Conservation (phyloP, 2,888 invertebrate species). For the Sesamia inferens region DNA sequence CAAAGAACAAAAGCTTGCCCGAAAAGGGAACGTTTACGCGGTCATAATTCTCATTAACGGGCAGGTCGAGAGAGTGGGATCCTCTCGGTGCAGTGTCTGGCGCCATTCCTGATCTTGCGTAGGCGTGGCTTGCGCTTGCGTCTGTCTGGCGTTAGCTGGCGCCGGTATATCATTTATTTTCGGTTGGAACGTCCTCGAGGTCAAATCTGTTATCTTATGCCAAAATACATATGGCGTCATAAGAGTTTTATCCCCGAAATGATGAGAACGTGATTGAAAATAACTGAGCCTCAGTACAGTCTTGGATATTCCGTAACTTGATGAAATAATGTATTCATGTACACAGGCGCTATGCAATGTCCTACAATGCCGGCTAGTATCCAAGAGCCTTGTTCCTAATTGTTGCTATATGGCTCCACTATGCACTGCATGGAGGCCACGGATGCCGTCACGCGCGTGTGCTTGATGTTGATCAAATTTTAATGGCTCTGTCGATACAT, state of each 20-base stretch:
- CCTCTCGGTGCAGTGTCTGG: constrained; percentile 69
- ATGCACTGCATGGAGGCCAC: constrained; percentile 71
- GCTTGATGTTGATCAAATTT: constrained; percentile 77
- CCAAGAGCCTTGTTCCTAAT: constrained; percentile 54
- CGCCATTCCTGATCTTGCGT: constrained; percentile 77
- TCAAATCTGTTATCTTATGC: constrained; percentile 60
- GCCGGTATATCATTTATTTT: constrained; percentile 72
- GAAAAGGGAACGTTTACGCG: constrained; percentile 80
- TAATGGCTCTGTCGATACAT: constrained; percentile 73
- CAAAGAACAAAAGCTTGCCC: constrained; percentile 71
- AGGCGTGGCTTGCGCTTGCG: constrained; percentile 69
- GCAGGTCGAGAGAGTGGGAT: constrained; percentile 63
- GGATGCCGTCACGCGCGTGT: constrained; percentile 76
- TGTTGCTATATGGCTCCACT: constrained; percentile 61
- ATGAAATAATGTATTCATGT: constrained; percentile 12
- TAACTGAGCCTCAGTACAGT: not conserved
- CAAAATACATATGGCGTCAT: constrained; percentile 15
- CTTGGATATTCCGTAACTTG: constrained; percentile 8
- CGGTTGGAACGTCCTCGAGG: constrained; percentile 69
- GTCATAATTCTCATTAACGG: constrained; percentile 77
- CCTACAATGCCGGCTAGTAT: constrained; percentile 37
- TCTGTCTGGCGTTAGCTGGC: constrained; percentile 59
- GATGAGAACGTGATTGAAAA: constrained; percentile 11
- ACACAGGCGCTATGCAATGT: constrained; percentile 17
- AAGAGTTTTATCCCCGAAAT: constrained; percentile 15